These are phyloP conservation scores for Podarcis raffonei DNA, from an alignment of 2,113 vertebrate species.

Conservation along the genomic window DNA sequence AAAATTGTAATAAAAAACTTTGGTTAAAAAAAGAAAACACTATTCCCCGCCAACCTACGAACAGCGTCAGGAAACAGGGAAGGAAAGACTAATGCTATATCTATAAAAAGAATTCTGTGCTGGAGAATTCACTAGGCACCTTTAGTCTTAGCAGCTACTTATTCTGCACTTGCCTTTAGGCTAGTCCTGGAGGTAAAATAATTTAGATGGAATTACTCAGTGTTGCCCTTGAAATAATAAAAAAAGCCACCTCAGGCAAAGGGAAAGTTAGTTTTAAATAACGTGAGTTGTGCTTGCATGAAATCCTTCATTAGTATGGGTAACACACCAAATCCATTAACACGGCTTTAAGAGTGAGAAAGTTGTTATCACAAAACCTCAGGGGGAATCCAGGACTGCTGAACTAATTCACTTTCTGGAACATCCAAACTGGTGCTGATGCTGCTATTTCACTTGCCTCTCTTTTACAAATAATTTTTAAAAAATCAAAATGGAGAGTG, in stretches of 20 bases:
- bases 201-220: background rate
- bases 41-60: background rate
- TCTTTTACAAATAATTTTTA: background rate
- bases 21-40: background rate
- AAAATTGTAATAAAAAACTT: background rate
- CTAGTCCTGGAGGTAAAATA: background rate
- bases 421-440: background rate
- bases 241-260: background rate
- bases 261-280: slow-evolving; percentile 1
- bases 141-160: background rate
- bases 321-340: background rate
- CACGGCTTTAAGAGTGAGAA: background rate
- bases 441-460: background rate
- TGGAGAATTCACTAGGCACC: background rate
- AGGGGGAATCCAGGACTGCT: background rate
- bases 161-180: background rate
- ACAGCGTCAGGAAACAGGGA: background rate
- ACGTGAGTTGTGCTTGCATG: background rate
- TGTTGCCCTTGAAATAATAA: background rate
- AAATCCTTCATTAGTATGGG: slow-evolving; percentile 26
- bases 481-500: background rate
- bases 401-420: slow-evolving; percentile 7
- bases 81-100: background rate
- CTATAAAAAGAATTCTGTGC: background rate
- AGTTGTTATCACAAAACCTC: slow-evolving; percentile 12